phyloP scores from a whole-genome alignment of 2,113 vertebrate species.

The Fregata magnificens region DNA sequence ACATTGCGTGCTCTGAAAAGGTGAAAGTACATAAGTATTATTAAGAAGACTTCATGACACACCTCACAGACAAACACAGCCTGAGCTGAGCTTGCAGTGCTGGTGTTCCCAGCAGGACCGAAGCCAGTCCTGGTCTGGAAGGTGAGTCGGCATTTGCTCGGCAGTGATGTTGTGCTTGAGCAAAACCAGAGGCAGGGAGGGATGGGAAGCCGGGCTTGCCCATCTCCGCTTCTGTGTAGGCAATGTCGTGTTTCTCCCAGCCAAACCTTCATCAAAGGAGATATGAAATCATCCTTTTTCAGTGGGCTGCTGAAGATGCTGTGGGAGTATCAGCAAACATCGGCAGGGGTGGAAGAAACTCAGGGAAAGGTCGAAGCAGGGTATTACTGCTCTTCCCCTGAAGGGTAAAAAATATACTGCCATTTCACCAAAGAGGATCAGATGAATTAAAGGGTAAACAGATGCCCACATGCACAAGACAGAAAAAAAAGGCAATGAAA shows the following conservation, averaged over 20 bases:
- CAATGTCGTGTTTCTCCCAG: fast-evolving
- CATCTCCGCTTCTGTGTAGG: background rate
- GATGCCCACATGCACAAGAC: background rate
- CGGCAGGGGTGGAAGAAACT: background rate
- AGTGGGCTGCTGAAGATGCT: background rate
- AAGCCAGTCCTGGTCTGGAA: background rate
- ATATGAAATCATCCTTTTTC: background rate
- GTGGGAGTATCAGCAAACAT: background rate
- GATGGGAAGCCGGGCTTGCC: background rate
- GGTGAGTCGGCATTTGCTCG: background rate
- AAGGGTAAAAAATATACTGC: background rate
- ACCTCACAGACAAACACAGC: background rate
- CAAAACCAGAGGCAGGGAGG: background rate
- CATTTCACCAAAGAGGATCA: background rate
- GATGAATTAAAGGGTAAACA: background rate
- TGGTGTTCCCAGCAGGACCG: background rate
- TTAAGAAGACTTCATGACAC: background rate
- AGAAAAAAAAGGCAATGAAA: background rate
- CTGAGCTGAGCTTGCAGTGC: background rate
- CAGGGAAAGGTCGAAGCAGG: background rate
- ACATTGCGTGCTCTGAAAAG: background rate
- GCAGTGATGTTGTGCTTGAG: background rate
- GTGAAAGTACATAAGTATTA: fast-evolving
- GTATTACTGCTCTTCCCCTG: background rate
- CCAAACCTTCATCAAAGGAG: background rate